Evolutionary conservation across 2,888 invertebrate genomes (phyloP).

Genomic region (Eubasilissa splendida): DNA sequence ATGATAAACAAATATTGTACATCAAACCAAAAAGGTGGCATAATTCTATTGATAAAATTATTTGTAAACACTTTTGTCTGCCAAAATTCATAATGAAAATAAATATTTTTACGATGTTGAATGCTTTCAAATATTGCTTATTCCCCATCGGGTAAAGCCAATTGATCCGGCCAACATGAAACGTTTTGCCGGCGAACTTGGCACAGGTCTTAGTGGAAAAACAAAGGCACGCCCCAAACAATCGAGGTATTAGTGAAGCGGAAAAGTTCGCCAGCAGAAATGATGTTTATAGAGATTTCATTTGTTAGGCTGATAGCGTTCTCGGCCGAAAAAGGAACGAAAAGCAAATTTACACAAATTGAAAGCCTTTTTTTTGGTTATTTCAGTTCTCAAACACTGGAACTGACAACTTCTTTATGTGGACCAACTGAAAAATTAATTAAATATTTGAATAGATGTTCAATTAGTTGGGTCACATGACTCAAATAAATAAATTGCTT

Average conservation of each 20-base stretch:
- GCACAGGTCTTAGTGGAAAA: conserved; percentile 13
- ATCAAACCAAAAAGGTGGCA: too few species aligned
- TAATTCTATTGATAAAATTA: too few species aligned
- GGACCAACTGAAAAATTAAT: too few species aligned
- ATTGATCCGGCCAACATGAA: conserved; percentile 29
- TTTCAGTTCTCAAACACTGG: conserved; percentile 5
- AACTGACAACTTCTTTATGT: not conserved
- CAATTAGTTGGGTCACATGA: too few species aligned
- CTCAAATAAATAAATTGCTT: too few species aligned
- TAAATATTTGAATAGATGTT: too few species aligned
- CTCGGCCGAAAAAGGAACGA: conserved; percentile 1
- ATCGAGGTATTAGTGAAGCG: not conserved
- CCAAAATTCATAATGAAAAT: too few species aligned
- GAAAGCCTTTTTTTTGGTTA: conserved; percentile 14
- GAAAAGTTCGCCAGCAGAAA: conserved; percentile 16
- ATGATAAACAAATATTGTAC: too few species aligned
- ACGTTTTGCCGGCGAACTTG: not conserved
- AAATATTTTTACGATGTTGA: too few species aligned
- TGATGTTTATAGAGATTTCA: conserved; percentile 22
- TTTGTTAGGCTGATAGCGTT: conserved; percentile 10
- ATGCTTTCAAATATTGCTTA: too few species aligned
- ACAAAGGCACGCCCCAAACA: conserved; percentile 21
- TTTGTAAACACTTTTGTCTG: too few species aligned
- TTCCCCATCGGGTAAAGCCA: not conserved
- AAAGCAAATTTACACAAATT: conserved; percentile 24